Base-by-base conservation (phyloP, 2,113 vertebrate genomes). In the Chitala chitala region DNA sequence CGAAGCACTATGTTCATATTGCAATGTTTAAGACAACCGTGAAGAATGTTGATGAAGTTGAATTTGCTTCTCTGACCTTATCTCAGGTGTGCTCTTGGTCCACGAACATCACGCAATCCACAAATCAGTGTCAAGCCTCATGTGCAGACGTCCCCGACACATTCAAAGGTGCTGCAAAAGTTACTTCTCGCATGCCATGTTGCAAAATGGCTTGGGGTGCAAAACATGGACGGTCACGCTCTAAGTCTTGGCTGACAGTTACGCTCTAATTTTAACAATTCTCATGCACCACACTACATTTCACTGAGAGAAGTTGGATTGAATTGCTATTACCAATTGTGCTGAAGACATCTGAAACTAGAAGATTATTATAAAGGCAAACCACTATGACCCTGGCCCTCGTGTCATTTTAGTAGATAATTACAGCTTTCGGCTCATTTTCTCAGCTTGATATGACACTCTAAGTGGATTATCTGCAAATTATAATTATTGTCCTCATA, bases 391-490 rank as follows among this genome's bases (percentile, higher is more conserved):
- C 26, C 15, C 26, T 12, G 26, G 44, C 33, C 17, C 68, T 51
- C 3, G 1, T 53, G 46, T 69, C 68, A 51, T 53, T 69, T 69
- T 69, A 69, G 68, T 20, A 20, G 15, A 26, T 51, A 69, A 69
- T 69, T 36, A 50, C 48, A 36, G 48, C 68, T 33, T 33, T 31
- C 24, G 24, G 13, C 24, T 51, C 44, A 51, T 69, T 53, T 69
- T 53, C 68, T 33, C 68, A 69, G 68, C 68, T 69, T 69, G 68
- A 69, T 53, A 69, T 51, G 68, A 50, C 50, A 46, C 48, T 42
- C 48, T 51, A 69, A 69, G 48, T 69, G 46, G 68, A 69, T 69
- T 53, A 69, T 69, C 68, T 36, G 68, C 68, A 53, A 69, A 69
- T 69, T 7, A 69, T 53, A 69, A 69, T 69, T 69, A 69, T 50